Evolutionary conservation across 2,888 invertebrate genomes (phyloP), one percentile per base, ranked within the genome.

Genomic region (Germaria angustata): DNA sequence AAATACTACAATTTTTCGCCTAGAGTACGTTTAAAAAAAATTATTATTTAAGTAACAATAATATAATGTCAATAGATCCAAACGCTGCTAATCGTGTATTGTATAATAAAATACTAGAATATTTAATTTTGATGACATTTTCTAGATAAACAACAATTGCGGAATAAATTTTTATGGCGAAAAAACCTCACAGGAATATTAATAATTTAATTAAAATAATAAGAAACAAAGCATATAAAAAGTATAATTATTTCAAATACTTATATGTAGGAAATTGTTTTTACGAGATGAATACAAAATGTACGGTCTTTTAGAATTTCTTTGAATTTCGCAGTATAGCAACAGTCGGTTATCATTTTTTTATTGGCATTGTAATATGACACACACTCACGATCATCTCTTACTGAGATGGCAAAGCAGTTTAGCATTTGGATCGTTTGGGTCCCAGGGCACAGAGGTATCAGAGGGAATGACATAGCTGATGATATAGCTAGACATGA

Each of bases 181-280:
- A 6, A 53, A 28, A 24, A 53, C 15, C 2, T 39, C 24, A 24
- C 34, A 11, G 7, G 17, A 36, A 53, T 66, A 66, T 24, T 39
- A 53, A 66, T 49, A 66, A 28, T 17, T 59, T 36, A 36, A 71
- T 28, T n/a, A 69, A 34, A 22, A 41, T 17, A 24, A 55, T n/a
- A 39, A 28, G 13, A 44, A 24, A n/a, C 17, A 41, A 41, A 6
- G 28, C 28, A 53, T 36, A 24, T 41, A 15, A 53, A 53, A 22
- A 20, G 3, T 49, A 17, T 22, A 22, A 49, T 49, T 49, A 11
- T 49, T 20, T 11, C 20, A 46, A 9, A 20, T 1, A 17, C 11
- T 22, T 46, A 11, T 11, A 17, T 46, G 0, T 6, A 28, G 28
- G n/a, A n/a, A n/a, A n/a, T n/a, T n/a, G n/a, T n/a, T n/a, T n/a